These are phyloP conservation scores for Priocnemis perturbator DNA, from an alignment of 2,888 invertebrate genomes.

Conservation along the genomic window DNA sequence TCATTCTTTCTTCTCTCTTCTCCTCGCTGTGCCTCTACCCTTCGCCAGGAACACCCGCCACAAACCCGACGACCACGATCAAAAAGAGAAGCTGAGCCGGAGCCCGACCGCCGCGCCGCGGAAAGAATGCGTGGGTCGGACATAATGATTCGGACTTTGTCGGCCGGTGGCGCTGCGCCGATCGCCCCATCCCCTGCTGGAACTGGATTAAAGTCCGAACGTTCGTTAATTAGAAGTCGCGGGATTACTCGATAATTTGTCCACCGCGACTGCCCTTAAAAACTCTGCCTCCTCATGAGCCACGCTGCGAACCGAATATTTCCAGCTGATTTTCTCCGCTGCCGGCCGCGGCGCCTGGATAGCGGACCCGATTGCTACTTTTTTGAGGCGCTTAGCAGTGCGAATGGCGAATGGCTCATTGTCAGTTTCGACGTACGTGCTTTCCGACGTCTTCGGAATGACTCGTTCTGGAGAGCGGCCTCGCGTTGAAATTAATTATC, in stretches of 20 bases:
- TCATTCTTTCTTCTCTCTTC: conserved; percentile 23
- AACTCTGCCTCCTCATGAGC: no score
- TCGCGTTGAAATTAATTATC: no score
- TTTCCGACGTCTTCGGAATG: no score
- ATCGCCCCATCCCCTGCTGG: conserved; percentile 30
- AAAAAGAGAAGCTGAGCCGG: conserved; percentile 56
- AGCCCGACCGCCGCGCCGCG: conserved; percentile 57
- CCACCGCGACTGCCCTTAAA: conserved; percentile 6
- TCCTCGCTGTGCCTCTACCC: conserved; percentile 12
- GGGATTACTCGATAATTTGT: conserved; percentile 10
- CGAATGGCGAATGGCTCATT: no score
- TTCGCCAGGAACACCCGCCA: conserved; percentile 35
- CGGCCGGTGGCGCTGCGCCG: conserved; percentile 56
- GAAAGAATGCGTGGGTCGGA: conserved; percentile 70
- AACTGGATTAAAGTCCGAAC: conserved; percentile 48
- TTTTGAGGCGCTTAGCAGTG: no score
- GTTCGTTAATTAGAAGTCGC: conserved; percentile 11
- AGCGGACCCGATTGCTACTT: no score
- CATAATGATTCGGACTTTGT: conserved; percentile 72
- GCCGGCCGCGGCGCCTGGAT: no score
- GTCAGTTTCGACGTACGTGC: no score
- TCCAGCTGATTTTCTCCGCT: no score
- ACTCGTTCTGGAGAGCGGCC: no score
- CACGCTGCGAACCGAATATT: no score
- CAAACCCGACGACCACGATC: conserved; percentile 48